Percentiles rank a stretch among this genome's conserved stretches.
These are phyloP conservation scores for Teleogryllus oceanicus DNA, from an alignment of 2,888 invertebrate genomes.

Conservation along the genomic window DNA sequence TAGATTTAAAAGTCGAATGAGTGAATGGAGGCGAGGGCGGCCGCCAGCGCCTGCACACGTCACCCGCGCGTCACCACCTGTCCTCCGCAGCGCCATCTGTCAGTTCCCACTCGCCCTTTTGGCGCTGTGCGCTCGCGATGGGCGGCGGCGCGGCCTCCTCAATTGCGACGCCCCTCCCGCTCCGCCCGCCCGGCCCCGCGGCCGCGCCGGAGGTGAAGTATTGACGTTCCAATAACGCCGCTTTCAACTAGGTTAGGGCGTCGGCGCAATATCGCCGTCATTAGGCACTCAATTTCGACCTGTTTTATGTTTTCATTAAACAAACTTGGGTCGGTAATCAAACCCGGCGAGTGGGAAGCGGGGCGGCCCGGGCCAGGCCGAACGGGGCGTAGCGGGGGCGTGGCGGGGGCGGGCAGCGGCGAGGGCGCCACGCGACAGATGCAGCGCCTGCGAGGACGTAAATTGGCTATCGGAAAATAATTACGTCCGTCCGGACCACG, in stretches of 20 bases:
- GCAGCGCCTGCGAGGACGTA: neutral
- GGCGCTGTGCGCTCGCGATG: too few species aligned
- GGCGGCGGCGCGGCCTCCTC: too few species aligned
- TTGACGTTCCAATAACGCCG: conserved; percentile 18
- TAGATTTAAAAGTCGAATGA: too few species aligned
- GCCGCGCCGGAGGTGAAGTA: neutral
- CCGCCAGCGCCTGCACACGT: too few species aligned
- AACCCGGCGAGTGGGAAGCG: neutral
- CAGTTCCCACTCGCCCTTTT: too few species aligned
- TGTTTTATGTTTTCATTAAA: conserved; percentile 18
- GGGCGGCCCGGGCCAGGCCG: neutral
- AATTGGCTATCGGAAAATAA: conserved; percentile 10
- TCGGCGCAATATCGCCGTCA: conserved; percentile 7
- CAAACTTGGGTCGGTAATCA: neutral
- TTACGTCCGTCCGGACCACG: conserved; percentile 2
- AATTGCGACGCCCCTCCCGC: too few species aligned
- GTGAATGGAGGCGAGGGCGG: too few species aligned
- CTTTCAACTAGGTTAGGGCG: conserved; percentile 1
- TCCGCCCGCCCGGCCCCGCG: too few species aligned
- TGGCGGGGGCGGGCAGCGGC: too few species aligned
- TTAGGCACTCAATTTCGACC: conserved; percentile 18
- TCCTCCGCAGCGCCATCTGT: too few species aligned
- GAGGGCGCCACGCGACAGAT: neutral
- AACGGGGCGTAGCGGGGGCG: too few species aligned
- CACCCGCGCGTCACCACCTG: too few species aligned